A percentile compares a stretch with the other conserved stretches of the same genome.
phyloP scores from a whole-genome alignment of 2,797 vertebrate genomes.

The Sus cebifrons region DNA sequence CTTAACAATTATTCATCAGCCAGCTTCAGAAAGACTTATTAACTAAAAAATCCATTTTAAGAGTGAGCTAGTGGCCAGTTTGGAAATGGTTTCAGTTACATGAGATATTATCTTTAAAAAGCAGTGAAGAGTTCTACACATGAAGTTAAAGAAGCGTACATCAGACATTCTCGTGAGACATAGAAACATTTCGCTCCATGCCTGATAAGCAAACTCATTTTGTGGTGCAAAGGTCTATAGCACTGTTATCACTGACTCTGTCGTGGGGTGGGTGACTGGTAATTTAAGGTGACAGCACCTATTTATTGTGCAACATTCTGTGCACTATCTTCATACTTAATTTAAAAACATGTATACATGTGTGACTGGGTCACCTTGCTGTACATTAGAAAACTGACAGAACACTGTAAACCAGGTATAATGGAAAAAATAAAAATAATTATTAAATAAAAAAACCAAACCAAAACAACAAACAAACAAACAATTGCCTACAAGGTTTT shows the following conservation, averaged over 20 bases:
- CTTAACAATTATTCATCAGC: neutral
- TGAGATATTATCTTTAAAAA: neutral
- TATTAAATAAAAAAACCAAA: too few relatives aligned
- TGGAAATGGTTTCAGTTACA: constrained; percentile 35
- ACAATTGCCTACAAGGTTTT: neutral
- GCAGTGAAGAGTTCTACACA: neutral
- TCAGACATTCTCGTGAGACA: neutral
- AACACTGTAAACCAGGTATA: too few relatives aligned
- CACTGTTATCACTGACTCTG: neutral
- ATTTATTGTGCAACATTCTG: neutral
- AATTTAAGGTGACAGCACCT: neutral
- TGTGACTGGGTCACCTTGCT: too few relatives aligned
- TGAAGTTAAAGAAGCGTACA: neutral
- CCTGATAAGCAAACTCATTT: constrained; percentile 25
- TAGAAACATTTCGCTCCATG: neutral
- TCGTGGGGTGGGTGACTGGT: neutral
- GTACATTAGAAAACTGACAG: too few relatives aligned
- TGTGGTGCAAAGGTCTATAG: neutral
- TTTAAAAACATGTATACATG: constrained; percentile 4
- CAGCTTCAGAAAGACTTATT: constrained; percentile 22
- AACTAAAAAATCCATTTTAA: constrained; percentile 38
- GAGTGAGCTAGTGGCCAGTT: neutral
- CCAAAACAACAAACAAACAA: neutral
- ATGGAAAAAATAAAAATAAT: too few relatives aligned
- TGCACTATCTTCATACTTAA: constrained; percentile 10